Conservation (phyloP, 2,113 vertebrate species). For the Talpa occidentalis region DNA sequence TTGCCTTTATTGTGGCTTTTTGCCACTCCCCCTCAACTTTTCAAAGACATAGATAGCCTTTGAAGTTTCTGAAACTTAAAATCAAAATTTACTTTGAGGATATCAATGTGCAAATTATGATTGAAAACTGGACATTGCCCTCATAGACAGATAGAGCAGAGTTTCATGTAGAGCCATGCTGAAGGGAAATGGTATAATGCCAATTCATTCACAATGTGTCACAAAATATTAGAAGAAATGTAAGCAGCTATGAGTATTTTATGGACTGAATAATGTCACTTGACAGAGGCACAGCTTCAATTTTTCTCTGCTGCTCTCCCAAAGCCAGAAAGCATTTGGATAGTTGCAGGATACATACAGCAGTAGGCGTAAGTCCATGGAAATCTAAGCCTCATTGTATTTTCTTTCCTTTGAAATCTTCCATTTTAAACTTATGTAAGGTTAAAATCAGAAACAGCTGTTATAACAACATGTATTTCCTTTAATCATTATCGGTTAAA, state of each 20-base stretch:
- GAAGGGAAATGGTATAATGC: neutral
- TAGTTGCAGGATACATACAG: neutral
- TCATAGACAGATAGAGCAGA: neutral
- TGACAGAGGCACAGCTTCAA: neutral
- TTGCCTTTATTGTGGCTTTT: too few species aligned
- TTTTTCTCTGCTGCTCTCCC: neutral
- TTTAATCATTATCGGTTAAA: neutral
- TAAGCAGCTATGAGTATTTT: neutral
- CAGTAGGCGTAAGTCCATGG: neutral
- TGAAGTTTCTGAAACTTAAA: conserved; percentile 14
- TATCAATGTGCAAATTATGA: neutral
- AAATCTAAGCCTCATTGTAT: neutral
- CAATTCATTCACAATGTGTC: neutral
- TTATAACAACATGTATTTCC: neutral
- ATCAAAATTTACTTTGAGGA: neutral
- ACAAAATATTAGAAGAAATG: conserved; percentile 28
- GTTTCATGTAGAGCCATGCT: conserved; percentile 9
- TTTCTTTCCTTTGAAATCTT: conserved; percentile 22
- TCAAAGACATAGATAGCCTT: neutral
- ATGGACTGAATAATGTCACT: neutral
- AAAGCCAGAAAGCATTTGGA: neutral
- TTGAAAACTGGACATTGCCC: neutral
- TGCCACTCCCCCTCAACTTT: neutral
- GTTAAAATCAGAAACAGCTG: conserved; percentile 12
- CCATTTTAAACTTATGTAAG: neutral